Base-by-base conservation (phyloP, 2,888 invertebrate genomes). In the Ethmia dodecea region DNA sequence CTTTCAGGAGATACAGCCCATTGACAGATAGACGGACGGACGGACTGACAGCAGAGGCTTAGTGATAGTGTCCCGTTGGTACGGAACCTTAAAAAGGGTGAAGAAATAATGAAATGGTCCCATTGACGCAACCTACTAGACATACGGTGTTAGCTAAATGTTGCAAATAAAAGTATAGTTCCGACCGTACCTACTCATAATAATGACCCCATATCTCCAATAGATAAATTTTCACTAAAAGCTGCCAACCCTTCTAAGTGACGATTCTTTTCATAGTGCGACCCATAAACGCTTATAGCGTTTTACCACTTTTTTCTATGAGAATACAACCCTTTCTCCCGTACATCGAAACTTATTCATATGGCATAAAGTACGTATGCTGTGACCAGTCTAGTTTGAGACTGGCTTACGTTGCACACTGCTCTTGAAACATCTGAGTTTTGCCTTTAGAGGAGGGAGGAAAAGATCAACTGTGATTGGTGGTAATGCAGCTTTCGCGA, bases 251-350 rank as follows among this genome's bases (percentile, higher is more conserved):
- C 43, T 45, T 39, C 47, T 37, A 56, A 58, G 55, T 61, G 62
- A 61, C 57, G 58, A 55, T 53, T n/a, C n/a, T 58, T 58, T 63
- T 65, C 62, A 59, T 61, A 53, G 50, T 58, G 59, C 60, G 45
- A 59, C 58, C 65, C 67, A 64, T 75, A 73, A 77, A 74, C 69
- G 72, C 67, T 72, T 67, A 67, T 63, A 70, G 64, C 66, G 60
- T 72, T 76, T 68, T 65, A 68, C 62, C 64, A 68, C 61, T 70
- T 74, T 70, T 67, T 47, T 38, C 66, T 58, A 43, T 52, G 52
- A 56, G 53, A 66, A 59, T 50, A 60, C 63, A 65, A 68, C 70
- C 77, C 74, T 71, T 76, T 63, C 47, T 48, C 49, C 52, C 55
- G 37, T 52, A 68, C 61, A 67, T 68, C 59, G 64, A 63, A 63